Evolutionary conservation across 2,797 vertebrate genomes (phyloP).

Genomic region (Halcyon leucocephala): DNA sequence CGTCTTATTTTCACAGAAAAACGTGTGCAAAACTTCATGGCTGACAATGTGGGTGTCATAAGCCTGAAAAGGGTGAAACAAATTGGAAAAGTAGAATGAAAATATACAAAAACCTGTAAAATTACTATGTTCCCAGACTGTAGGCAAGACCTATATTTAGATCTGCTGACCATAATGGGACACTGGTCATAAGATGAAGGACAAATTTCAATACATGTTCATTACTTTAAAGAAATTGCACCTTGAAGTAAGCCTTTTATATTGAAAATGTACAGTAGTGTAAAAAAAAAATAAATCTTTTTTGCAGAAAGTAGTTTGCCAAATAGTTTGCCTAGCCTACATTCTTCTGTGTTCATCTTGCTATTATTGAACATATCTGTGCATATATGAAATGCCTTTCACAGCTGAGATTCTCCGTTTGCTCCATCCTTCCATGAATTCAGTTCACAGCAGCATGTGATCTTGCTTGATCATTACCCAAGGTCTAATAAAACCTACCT

Average conservation of each 20-base stretch:
- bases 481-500: not conserved
- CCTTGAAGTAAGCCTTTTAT: conserved; percentile 46
- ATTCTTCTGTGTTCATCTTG: not conserved
- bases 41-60: conserved; percentile 65
- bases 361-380: not conserved
- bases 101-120: conserved; percentile 67
- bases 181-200: conserved; percentile 60
- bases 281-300: not conserved
- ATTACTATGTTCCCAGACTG: conserved; percentile 53
- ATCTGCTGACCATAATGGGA: conserved; percentile 62
- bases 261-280: conserved; percentile 44
- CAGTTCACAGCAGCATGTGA: not conserved
- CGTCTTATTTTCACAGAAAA: conserved; percentile 36
- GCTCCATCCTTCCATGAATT: not conserved
- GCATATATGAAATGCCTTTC: not conserved
- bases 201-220: conserved; percentile 59
- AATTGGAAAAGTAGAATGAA: conserved; percentile 70
- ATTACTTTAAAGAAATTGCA: conserved; percentile 60
- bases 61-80: conserved; percentile 63
- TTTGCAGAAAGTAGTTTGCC: not conserved
- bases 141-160: conserved; percentile 63
- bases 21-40: conserved; percentile 9
- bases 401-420: not conserved
- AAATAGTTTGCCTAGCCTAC: not conserved
- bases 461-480: not conserved